Percentiles rank a stretch among this genome's conserved stretches.
phyloP scores from a whole-genome alignment of 2,113 vertebrate genomes.

The Tylochromis polylepis region DNA sequence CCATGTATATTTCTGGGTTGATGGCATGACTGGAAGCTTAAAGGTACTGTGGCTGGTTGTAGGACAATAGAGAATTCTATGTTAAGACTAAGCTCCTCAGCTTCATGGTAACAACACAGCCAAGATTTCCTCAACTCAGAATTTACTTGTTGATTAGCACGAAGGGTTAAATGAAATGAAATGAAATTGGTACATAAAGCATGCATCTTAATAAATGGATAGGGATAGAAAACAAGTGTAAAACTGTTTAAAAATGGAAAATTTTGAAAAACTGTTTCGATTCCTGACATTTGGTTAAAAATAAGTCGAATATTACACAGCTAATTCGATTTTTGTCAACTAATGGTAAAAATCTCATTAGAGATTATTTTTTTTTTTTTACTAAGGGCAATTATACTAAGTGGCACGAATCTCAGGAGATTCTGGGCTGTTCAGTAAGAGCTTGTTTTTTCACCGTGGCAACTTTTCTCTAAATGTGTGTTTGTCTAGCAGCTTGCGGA shows the following conservation, averaged over 20 bases:
- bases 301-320: too few species aligned
- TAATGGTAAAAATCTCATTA: too few species aligned
- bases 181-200: neutral
- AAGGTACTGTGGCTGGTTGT: neutral
- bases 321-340: too few species aligned
- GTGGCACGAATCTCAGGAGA: neutral
- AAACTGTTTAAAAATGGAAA: neutral
- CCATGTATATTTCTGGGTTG: constrained; percentile 31
- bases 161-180: rapidly evolving
- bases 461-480: neutral
- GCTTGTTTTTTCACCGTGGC: neutral
- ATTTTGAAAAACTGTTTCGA: neutral
- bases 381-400: too few species aligned
- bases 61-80: neutral
- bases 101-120: neutral
- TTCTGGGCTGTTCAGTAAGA: neutral
- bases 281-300: too few species aligned
- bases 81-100: neutral
- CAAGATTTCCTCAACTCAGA: neutral
- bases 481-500: neutral
- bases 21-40: constrained; percentile 5
- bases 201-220: neutral
- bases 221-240: neutral
- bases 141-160: neutral
- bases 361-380: too few species aligned